These are phyloP conservation scores for Trissolcus basalis DNA, from an alignment of 1,140 invertebrate genomes.

Conservation along the genomic window DNA sequence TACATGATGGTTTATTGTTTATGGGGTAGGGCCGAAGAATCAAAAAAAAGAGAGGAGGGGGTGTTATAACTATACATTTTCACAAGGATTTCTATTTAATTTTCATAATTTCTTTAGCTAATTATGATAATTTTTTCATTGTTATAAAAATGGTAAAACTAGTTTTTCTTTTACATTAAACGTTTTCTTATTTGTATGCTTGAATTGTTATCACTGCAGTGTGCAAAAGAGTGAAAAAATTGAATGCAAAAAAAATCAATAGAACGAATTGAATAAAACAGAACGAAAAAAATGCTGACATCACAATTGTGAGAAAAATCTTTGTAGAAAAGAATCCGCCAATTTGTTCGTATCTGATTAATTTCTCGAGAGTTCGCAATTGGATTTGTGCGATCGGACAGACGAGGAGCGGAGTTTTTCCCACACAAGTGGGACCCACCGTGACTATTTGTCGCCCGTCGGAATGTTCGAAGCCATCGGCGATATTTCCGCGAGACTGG, in stretches of 20 bases:
- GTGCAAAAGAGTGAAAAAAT: too few relatives aligned
- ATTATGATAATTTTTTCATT: too few relatives aligned
- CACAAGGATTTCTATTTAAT: constrained; percentile 2
- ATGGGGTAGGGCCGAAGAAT: constrained; percentile 54
- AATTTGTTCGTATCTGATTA: too few relatives aligned
- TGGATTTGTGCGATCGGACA: constrained; percentile 10
- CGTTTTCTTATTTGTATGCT: too few relatives aligned
- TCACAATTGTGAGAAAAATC: too few relatives aligned
- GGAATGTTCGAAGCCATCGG: constrained; percentile 44
- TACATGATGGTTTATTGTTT: constrained; percentile 75
- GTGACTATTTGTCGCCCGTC: constrained; percentile 19
- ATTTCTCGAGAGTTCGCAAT: constrained; percentile 11
- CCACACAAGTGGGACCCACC: constrained; percentile 54
- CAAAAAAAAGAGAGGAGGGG: constrained; percentile 3
- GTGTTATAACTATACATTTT: constrained; percentile 6
- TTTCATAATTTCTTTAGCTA: background rate
- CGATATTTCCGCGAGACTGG: constrained; percentile 61
- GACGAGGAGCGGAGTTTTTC: constrained; percentile 22
- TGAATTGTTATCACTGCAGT: too few relatives aligned
- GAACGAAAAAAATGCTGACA: background rate
- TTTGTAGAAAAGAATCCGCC: too few relatives aligned
- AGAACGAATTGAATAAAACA: background rate
- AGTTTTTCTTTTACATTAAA: too few relatives aligned
- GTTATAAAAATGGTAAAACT: too few relatives aligned
- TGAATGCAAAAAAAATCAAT: background rate